phyloP scores from a whole-genome alignment of 1,140 invertebrate genomes.

The Drosophila auraria region DNA sequence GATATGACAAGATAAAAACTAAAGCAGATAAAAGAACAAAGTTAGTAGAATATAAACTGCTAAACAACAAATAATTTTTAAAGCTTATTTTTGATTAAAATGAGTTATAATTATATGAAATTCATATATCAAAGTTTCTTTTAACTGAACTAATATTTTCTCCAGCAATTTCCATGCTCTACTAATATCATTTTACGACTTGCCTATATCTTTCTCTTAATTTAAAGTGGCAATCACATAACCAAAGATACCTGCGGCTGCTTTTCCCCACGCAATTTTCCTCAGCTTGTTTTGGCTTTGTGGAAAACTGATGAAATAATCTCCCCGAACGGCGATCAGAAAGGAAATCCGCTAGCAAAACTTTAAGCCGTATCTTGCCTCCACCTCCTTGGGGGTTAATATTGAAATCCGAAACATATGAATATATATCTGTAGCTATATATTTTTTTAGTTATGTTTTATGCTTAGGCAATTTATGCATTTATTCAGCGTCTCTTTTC shows the following conservation, averaged over 20 bases:
- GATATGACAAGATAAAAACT: neutral
- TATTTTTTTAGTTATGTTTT: conserved; percentile 18
- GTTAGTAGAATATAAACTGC: neutral
- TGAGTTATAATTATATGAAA: no score
- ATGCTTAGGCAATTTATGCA: conserved; percentile 59
- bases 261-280: conserved; percentile 5
- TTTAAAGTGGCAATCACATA: conserved; percentile 5
- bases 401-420: conserved; percentile 16
- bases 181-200: neutral
- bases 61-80: neutral
- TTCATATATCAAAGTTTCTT: neutral
- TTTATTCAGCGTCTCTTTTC: conserved; percentile 40
- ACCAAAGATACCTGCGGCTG: conserved; percentile 8
- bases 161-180: neutral
- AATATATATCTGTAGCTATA: neutral
- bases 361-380: conserved; percentile 5
- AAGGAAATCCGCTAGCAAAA: conserved; percentile 6
- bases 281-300: neutral
- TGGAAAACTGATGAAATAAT: conserved; percentile 22
- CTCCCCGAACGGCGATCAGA: neutral
- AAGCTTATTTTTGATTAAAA: no score
- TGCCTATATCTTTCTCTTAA: neutral
- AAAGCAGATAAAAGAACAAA: neutral
- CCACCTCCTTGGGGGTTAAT: conserved; percentile 1
- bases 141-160: neutral